Evolutionary conservation across 2,888 invertebrate species (phyloP), one percentile per base, ranked within the genome.

Genomic region (Lycia hirtaria): DNA sequence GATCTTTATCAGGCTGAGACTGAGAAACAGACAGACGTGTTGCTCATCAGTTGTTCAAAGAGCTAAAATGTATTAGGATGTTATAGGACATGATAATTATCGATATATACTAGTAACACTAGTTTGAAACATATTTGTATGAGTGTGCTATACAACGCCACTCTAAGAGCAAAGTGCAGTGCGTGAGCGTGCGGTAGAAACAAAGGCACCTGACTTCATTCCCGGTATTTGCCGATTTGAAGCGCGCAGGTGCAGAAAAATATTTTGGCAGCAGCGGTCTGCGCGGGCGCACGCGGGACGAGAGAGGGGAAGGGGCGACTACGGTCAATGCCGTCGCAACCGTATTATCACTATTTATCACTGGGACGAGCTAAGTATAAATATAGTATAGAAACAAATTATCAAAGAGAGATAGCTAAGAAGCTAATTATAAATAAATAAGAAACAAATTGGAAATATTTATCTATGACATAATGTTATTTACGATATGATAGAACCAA

Each of bases 241-340:
- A 7, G 12, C 26, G 28, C 54, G 38, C 59, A 59, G 59, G 50
- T 59, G 53, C 54, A 43, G 35, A 32, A 20, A 19, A 56, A 56
- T 37, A 45, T 28, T 53, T 65, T 65, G 65, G 65, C 63, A 65
- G 9, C 26, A 12, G 19, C 26, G 17, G 28, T n/a, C 22, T 52
- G 33, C 17, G 28, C 45, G 40, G 33, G 22, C n/a, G 41, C 20
- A 22, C 6, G 33, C 38, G 26, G 33, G 40, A 14, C 38, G 24
- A 5, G 24, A 2, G 19, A 17, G 43, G 44, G 37, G 37, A 2
- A 12, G 19, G 43, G 44, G 37, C 32, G 47, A 44, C 50, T 24
- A 20, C 48, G 56, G 64, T 59, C 62, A 62, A 59, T 60, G 62
- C 60, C 55, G 32, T 48, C 47, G 33, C 45, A 33, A 43, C 45